Percentiles rank a stretch among this genome's conserved stretches.
Conservation (phyloP, 2,113 vertebrate species). For the Connochaetes taurinus region DNA sequence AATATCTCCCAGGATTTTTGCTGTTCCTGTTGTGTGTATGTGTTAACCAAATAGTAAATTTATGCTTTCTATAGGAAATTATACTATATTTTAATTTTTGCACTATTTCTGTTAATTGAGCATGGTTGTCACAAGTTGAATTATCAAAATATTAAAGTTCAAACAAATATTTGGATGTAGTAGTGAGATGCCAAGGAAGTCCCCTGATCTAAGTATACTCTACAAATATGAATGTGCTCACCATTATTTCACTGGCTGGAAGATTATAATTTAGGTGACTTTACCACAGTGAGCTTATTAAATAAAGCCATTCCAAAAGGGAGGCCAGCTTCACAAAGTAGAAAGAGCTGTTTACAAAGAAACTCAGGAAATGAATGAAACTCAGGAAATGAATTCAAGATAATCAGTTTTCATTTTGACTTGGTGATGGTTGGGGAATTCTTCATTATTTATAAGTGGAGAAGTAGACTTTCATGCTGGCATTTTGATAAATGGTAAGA, state of each 20-base stretch:
- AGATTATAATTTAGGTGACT: constrained; percentile 7
- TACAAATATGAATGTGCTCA: constrained; percentile 22
- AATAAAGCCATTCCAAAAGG: background rate
- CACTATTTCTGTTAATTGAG: constrained; percentile 14
- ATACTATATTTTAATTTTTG: background rate
- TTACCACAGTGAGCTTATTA: constrained; percentile 5
- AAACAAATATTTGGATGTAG: constrained; percentile 48
- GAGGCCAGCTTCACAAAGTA: background rate
- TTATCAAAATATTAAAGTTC: constrained; percentile 38
- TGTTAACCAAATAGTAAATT: background rate
- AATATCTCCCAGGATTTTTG: background rate
- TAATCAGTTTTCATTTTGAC: constrained; percentile 22
- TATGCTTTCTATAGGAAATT: background rate
- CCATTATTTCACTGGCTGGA: background rate
- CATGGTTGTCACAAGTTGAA: background rate
- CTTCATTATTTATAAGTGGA: constrained; percentile 20
- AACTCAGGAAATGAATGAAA: constrained; percentile 1
- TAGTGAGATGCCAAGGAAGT: background rate
- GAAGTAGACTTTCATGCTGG: background rate
- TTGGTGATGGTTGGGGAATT: background rate
- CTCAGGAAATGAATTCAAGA: background rate
- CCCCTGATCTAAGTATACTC: background rate
- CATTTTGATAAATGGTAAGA: constrained; percentile 46
- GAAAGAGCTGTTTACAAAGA: background rate
- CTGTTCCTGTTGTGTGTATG: background rate